Conservation (phyloP, 2,888 invertebrate species). For the Parnassius orleans region DNA sequence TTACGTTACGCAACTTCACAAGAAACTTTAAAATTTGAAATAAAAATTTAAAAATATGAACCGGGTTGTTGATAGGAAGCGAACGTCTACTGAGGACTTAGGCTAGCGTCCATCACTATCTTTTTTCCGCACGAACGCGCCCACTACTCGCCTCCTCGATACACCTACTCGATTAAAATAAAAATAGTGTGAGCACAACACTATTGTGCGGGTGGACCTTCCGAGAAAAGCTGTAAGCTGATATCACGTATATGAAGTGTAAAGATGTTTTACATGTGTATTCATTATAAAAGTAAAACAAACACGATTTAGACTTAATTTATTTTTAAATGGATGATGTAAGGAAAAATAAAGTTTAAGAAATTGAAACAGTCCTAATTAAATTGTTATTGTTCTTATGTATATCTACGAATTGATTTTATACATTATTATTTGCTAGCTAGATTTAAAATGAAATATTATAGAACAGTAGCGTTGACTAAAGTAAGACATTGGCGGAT, state of each 20-base stretch:
- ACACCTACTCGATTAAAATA: slow-evolving; percentile 74
- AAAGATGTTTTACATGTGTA: slow-evolving; percentile 37
- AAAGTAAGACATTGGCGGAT: too few species aligned
- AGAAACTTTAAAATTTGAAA: slow-evolving; percentile 37
- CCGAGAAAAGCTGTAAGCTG: slow-evolving; percentile 51
- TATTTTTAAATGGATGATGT: too few species aligned
- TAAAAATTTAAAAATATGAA: slow-evolving; percentile 67
- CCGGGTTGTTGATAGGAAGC: slow-evolving; percentile 53
- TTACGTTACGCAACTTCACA: slow-evolving; percentile 5
- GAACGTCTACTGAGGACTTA: slow-evolving; percentile 51
- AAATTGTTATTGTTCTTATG: too few species aligned
- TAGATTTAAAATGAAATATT: too few species aligned
- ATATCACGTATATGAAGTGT: slow-evolving; percentile 43
- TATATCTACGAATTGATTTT: too few species aligned
- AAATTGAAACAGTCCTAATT: too few species aligned
- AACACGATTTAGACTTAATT: too few species aligned
- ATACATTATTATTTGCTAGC: too few species aligned
- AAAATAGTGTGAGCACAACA: slow-evolving; percentile 68
- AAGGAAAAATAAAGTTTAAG: too few species aligned
- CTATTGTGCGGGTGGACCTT: slow-evolving; percentile 56
- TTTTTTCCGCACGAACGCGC: slow-evolving; percentile 71
- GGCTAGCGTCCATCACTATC: slow-evolving; percentile 75
- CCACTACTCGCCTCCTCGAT: slow-evolving; percentile 62
- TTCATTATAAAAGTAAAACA: slow-evolving; percentile 6
- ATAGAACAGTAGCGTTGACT: too few species aligned